Evolutionary conservation across 2,797 vertebrate species (phyloP), one percentile per base, ranked within the genome.

Genomic region (Meriones psammophilus): DNA sequence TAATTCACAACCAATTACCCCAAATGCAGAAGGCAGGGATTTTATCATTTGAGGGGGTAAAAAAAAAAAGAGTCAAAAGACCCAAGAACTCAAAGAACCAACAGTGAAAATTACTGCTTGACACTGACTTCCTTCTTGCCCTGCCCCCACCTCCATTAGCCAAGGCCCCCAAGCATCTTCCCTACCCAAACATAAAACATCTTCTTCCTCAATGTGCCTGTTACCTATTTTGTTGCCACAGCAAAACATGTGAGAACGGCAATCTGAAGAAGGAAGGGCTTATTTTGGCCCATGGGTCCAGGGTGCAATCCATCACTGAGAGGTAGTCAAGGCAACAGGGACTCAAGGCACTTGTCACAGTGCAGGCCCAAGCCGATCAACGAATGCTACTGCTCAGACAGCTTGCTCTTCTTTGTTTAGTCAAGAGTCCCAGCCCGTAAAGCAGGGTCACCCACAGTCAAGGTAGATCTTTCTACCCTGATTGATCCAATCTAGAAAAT

Each of bases 11-110:
- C 81, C 81, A 86, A 10, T 80, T 39, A 87, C 28, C 64, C 64
- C 24, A 33, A 77, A 84, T 26, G 76, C 78, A 85, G 17, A 96
- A 95, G 26, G 68, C 28, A 73, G 78, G 50, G 42, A 71, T 68
- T 97, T 96, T 87, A 88, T 94, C 85, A 89, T 81, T 58, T 84
- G 77, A 28, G 10, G 28, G 78, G 78, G 58, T 50, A 50, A 50
- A 78, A 80, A n/a, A 80, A 33, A 79, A 96, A 74, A 80, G 80
- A 87, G n/a, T 88, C 88, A 96, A 92, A 89, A 95, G 96, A 95
- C 89, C 81, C 9, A 2, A 73, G 58, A 78, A 77, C 54, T 92
- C 80, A 89, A 84, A 95, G 92, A 96, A 58, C 24, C 89, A 87
- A 46, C 12, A 26, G 39, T 79, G 60, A 94, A 96, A 81, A 78